phyloP scores from a whole-genome alignment of 2,797 vertebrate species.

The Lithobates pipiens region DNA sequence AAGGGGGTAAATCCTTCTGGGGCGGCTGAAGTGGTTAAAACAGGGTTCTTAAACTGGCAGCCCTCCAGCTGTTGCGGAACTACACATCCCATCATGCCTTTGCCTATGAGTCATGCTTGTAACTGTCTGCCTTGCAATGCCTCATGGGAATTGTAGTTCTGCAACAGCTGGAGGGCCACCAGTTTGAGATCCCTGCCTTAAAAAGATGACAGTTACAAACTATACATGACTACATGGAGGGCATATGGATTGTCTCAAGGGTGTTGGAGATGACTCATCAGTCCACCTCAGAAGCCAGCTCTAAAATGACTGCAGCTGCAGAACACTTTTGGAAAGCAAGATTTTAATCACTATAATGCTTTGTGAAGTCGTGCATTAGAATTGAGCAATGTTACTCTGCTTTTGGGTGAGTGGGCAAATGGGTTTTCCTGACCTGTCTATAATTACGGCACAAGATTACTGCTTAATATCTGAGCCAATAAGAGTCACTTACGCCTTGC shows the following conservation, averaged over 20 bases:
- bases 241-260: constrained; percentile 13
- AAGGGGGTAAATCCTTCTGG: no score
- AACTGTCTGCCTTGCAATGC: no score
- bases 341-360: constrained; percentile 49
- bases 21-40: no score
- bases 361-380: constrained; percentile 44
- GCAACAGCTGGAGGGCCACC: no score
- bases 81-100: no score
- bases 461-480: constrained; percentile 11
- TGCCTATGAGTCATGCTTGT: no score
- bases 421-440: constrained; percentile 30
- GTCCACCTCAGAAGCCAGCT: constrained; percentile 29
- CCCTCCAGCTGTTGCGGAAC: no score
- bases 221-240: constrained; percentile 8
- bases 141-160: no score
- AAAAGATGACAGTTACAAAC: constrained; percentile 9
- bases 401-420: constrained; percentile 32
- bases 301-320: constrained; percentile 42
- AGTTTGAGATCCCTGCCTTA: not conserved
- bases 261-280: constrained; percentile 22
- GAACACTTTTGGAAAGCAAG: constrained; percentile 31
- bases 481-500: not conserved
- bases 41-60: no score
- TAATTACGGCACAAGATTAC: constrained; percentile 33
- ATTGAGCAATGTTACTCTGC: not conserved